A percentile compares a stretch with the other conserved stretches of the same genome.
phyloP scores from a whole-genome alignment of 2,888 invertebrate genomes.

The Drosophila pegasa region DNA sequence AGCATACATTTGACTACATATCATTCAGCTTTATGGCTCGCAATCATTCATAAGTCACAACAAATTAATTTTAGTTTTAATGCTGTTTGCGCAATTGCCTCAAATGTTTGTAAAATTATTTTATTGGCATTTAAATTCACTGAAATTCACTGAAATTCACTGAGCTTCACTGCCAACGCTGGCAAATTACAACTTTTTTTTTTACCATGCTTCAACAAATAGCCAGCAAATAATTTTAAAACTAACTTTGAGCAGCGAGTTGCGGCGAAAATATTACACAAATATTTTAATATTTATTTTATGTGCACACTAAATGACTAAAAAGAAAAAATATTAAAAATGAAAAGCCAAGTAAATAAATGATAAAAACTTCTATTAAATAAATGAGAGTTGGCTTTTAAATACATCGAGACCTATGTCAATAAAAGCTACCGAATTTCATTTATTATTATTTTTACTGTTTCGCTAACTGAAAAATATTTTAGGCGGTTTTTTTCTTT shows the following conservation, averaged over 20 bases:
- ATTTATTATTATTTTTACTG: constrained; percentile 42
- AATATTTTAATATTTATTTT: constrained; percentile 55
- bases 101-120: not conserved
- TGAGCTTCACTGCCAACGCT: not conserved
- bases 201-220: constrained; percentile 36
- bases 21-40: not conserved
- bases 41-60: not conserved
- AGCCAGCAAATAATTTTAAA: constrained; percentile 18
- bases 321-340: constrained; percentile 11
- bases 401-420: constrained; percentile 44
- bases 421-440: constrained; percentile 46
- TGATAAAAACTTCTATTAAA: constrained; percentile 56
- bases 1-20: not conserved
- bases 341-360: constrained; percentile 35
- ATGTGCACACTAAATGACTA: constrained; percentile 35
- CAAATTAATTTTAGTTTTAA: not conserved
- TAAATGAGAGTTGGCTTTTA: constrained; percentile 27
- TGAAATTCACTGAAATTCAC: not conserved
- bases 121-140: constrained; percentile 10
- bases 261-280: constrained; percentile 24
- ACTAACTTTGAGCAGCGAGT: constrained; percentile 11
- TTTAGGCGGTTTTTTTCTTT: not conserved
- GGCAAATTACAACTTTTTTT: constrained; percentile 18
- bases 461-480: constrained; percentile 50
- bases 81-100: not conserved